These are phyloP conservation scores for Eretmochelys imbricata DNA, from an alignment of 2,113 vertebrate genomes.

Conservation along the genomic window DNA sequence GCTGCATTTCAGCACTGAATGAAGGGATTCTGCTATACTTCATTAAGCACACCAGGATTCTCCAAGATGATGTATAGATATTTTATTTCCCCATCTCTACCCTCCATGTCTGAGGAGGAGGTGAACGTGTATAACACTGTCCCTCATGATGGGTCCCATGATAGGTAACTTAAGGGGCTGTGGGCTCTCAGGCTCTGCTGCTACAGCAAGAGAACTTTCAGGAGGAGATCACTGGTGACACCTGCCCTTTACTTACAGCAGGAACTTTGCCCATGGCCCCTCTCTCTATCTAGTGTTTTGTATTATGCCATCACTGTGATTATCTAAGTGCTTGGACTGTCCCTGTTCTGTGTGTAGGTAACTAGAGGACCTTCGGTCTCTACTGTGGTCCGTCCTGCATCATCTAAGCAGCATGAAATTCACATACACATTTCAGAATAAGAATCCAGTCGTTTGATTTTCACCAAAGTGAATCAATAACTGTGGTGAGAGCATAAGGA, in stretches of 20 bases:
- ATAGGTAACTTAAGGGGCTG: not conserved
- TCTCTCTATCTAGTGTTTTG: not conserved
- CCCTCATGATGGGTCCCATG: not conserved
- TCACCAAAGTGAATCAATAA: not conserved
- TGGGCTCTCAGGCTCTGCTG: not conserved
- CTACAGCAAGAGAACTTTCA: not conserved
- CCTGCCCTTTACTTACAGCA: not conserved
- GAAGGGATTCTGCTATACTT: not conserved
- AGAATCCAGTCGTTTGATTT: not conserved
- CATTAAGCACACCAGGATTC: not conserved
- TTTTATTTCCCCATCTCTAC: not conserved
- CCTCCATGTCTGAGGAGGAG: fast-evolving
- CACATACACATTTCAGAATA: not conserved
- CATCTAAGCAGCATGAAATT: not conserved
- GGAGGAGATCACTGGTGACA: not conserved
- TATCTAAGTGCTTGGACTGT: not conserved
- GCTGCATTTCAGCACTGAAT: not conserved
- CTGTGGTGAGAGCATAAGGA: not conserved
- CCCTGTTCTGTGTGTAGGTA: not conserved
- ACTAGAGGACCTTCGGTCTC: not conserved
- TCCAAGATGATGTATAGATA: not conserved
- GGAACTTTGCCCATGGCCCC: not conserved
- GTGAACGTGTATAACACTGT: fast-evolving
- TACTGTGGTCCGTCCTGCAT: not conserved
- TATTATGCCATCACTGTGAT: not conserved